A percentile compares a stretch with the other conserved stretches of the same genome.
Conservation (phyloP, 35 echinoderm and acorn worm species). For the Chiridota heheva region DNA sequence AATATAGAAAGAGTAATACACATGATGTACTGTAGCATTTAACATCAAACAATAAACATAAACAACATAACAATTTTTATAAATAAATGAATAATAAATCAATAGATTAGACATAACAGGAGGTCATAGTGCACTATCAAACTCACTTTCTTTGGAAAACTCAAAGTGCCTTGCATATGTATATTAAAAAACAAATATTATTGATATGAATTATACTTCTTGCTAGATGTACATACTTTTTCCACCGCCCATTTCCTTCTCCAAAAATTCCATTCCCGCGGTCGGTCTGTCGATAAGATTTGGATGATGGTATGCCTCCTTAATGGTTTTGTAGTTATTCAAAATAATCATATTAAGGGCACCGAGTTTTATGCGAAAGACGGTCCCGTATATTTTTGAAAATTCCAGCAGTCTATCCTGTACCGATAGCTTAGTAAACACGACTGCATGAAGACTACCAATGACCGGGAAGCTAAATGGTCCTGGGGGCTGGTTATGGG, state of each 20-base stretch:
- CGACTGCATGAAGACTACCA: too few species aligned
- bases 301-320: constrained; percentile 2
- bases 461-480: too few species aligned
- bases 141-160: neutral
- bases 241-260: too few species aligned
- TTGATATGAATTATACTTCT: neutral
- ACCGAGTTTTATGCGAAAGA: neutral
- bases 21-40: too few species aligned
- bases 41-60: neutral
- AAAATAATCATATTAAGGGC: neutral
- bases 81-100: neutral
- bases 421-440: too few species aligned
- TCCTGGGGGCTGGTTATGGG: too few species aligned
- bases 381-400: constrained; percentile 13
- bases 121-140: neutral
- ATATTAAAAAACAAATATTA: neutral
- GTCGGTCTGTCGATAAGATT: constrained; percentile 20
- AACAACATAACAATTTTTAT: neutral
- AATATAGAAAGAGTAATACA: too few species aligned
- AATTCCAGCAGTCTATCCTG: too few species aligned
- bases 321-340: constrained; percentile 15
- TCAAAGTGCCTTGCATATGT: neutral
- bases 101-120: neutral
- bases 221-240: too few species aligned
- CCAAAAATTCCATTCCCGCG: too few species aligned